Percentiles rank a stretch among this genome's conserved stretches.
phyloP scores from a whole-genome alignment of 2,888 invertebrate genomes.

The Diplolepis rosae region DNA sequence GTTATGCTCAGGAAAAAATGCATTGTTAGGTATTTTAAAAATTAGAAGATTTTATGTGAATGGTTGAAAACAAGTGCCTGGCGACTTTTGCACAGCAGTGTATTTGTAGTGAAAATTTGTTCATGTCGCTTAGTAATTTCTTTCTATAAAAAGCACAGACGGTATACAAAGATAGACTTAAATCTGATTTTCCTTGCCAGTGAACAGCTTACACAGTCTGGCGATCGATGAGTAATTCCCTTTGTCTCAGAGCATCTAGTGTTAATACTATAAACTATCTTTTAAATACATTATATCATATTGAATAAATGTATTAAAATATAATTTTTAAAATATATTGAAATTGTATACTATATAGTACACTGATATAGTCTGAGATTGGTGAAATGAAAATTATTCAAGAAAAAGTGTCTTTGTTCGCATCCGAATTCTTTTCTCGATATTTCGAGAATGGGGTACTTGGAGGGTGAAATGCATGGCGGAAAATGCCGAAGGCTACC shows the following conservation, averaged over 20 bases:
- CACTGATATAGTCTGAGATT: background rate
- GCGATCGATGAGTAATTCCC: constrained; percentile 32
- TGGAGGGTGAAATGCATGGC: constrained; percentile 52
- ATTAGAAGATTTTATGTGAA: too few species aligned
- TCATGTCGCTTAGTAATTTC: constrained; percentile 31
- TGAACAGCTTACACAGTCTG: constrained; percentile 44
- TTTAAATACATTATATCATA: background rate
- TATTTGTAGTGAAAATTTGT: background rate
- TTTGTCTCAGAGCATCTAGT: constrained; percentile 18
- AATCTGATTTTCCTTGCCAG: constrained; percentile 45
- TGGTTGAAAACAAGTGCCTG: too few species aligned
- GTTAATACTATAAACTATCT: background rate
- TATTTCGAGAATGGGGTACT: constrained; percentile 25
- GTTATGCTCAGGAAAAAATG: too few species aligned
- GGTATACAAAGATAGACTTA: constrained; percentile 35
- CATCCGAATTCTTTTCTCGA: constrained; percentile 42
- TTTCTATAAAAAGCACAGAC: constrained; percentile 32
- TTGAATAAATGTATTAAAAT: background rate
- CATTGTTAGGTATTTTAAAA: too few species aligned
- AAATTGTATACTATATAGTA: background rate
- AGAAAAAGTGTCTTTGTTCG: background rate
- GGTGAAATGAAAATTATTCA: background rate
- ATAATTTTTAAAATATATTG: background rate
- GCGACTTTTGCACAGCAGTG: too few species aligned
- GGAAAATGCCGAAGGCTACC: constrained; percentile 50